Base-by-base conservation (phyloP, 2,113 vertebrate genomes). In the Brevimyrus niger region DNA sequence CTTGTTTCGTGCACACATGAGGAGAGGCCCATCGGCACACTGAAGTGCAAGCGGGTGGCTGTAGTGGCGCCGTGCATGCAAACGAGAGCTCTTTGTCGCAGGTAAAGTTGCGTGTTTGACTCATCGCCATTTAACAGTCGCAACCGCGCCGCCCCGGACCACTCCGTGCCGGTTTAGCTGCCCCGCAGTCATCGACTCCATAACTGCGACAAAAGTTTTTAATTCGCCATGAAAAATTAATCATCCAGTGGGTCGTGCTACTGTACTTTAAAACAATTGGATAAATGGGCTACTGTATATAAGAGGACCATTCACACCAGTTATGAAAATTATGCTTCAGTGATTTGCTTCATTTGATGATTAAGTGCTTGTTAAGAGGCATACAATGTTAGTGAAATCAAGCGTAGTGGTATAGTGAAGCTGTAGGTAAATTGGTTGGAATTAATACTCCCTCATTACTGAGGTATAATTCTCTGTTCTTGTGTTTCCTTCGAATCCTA, bases 271-370 rank as follows among this genome's bases (percentile, higher is more conserved):
- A 90, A 92, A 94, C 95, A 93, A 94, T 94, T 95, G 92, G 92
- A 92, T 92, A 92, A 92, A 92, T 90, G 90, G 90, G 93, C 93
- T 92, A 91, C 85, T 91, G 91, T 88, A 90, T 85, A 89, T 90
- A 89, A 91, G 91, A 91, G 91, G 89, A 90, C 88, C 89, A 91
- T 92, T 91, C 92, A 91, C 90, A 85, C 88, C 76, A 35, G 89
- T 90, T 87, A 87, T 87, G 65, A 58, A 87, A 90, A 90, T 90
- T 58, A 82, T 88, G 88, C 88, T 91, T 93, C 89, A 91, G 93
- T 91, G 92, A 93, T 94, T 90, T 94, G 92, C 93, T 93, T 95
- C 93, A 94, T 95, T 95, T 94, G 91, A 94, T 94, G 94, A 96
- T 94, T 93, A 95, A 94, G 92, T 93, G 94, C 94, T 95, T 91